phyloP scores from a whole-genome alignment of 2,888 invertebrate genomes.

The Eulithis prunata region DNA sequence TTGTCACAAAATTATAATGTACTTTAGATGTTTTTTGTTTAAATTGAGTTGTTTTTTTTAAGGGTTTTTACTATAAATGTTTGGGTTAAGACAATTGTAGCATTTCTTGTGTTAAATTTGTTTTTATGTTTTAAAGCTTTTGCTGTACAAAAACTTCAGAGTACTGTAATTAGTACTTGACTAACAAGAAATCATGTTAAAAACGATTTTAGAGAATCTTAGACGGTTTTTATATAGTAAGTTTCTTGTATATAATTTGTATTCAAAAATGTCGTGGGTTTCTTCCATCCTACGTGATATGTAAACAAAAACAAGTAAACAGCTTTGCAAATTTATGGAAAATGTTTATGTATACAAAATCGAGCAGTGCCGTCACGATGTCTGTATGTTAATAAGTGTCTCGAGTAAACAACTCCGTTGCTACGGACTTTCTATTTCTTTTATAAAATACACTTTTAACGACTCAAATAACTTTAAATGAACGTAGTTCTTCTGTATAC shows the following conservation, averaged over 20 bases:
- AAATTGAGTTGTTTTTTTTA: conserved; percentile 9
- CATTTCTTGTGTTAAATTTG: neutral
- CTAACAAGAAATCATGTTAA: too few species aligned
- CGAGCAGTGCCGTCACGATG: conserved; percentile 14
- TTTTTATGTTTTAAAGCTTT: neutral
- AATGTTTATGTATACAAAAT: conserved; percentile 20
- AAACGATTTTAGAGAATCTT: neutral
- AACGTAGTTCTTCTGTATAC: too few species aligned
- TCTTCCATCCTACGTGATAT: too few species aligned
- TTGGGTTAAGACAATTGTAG: neutral
- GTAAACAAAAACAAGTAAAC: conserved; percentile 17
- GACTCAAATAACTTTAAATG: too few species aligned
- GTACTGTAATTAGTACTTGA: too few species aligned
- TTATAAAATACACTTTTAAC: neutral
- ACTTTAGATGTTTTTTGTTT: conserved; percentile 10
- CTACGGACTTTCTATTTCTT: conserved; percentile 1
- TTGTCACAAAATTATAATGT: neutral
- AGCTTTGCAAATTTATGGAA: conserved; percentile 1
- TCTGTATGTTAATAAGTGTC: conserved; percentile 18
- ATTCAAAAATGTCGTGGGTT: too few species aligned
- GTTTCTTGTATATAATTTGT: too few species aligned
- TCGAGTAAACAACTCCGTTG: conserved; percentile 7
- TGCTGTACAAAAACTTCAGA: neutral
- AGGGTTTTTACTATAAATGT: neutral
- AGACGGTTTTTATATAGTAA: too few species aligned